Percentiles rank a stretch among this genome's conserved stretches.
These are phyloP conservation scores for Epicauta chinensis DNA, from an alignment of 1,140 invertebrate genomes.

Conservation along the genomic window DNA sequence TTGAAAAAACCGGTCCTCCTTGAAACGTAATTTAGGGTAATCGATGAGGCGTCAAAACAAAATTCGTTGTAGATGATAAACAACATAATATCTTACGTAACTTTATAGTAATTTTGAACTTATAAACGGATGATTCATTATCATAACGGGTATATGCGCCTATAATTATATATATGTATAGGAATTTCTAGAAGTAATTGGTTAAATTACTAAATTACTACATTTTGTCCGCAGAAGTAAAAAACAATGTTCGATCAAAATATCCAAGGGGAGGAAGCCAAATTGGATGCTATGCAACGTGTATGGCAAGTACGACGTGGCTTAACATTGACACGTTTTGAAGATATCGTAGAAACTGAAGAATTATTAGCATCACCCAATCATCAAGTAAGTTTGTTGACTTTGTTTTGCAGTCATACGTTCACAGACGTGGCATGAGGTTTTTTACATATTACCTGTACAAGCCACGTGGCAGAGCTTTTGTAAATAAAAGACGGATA, in stretches of 20 bases:
- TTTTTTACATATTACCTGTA: not conserved
- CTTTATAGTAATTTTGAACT: no score
- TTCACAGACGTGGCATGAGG: not conserved
- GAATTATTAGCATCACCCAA: slow-evolving; percentile 21
- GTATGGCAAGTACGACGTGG: slow-evolving; percentile 29
- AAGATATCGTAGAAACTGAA: slow-evolving; percentile 29
- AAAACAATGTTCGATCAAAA: slow-evolving; percentile 22
- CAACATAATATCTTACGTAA: no score
- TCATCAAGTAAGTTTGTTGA: slow-evolving; percentile 12
- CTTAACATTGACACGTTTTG: slow-evolving; percentile 26
- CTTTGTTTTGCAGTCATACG: not conserved
- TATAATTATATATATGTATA: no score
- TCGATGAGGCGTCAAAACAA: no score
- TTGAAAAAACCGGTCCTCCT: no score
- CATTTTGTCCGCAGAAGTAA: no score
- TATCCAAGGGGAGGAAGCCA: slow-evolving; percentile 32
- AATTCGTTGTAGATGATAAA: no score
- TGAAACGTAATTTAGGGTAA: no score
- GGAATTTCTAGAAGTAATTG: no score
- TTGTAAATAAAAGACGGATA: not conserved
- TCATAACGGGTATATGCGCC: no score
- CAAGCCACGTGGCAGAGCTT: slow-evolving; percentile 7
- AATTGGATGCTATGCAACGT: slow-evolving; percentile 36
- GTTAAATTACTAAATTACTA: no score
- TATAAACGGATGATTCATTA: no score